phyloP scores from a whole-genome alignment of 2,113 vertebrate genomes.

The Smithornis capensis region DNA sequence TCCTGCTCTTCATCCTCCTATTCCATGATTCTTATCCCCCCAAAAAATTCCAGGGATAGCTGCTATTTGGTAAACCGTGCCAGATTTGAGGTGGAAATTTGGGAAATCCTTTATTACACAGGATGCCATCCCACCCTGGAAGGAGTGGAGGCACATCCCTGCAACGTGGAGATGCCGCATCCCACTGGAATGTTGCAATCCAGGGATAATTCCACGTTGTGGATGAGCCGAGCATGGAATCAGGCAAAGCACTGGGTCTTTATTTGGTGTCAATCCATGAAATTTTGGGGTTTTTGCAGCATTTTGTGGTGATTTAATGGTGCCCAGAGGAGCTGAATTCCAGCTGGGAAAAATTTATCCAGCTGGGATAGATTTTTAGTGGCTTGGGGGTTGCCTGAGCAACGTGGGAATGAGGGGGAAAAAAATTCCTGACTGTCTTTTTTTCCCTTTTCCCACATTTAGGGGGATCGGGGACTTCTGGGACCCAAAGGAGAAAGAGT shows the following conservation, averaged over 20 bases:
- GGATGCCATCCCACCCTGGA: neutral
- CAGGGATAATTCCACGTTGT: neutral
- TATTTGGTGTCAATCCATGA: neutral
- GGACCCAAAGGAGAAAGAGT: conserved; percentile 86
- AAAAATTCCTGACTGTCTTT: neutral
- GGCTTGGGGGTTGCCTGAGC: neutral
- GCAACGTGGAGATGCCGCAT: neutral
- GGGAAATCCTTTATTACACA: neutral
- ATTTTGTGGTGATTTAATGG: neutral
- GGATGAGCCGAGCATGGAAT: neutral
- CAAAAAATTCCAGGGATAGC: neutral
- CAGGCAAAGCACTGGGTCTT: neutral
- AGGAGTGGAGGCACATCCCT: too few relatives aligned
- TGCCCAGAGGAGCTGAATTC: neutral
- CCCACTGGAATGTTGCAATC: fast-evolving
- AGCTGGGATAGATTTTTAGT: neutral
- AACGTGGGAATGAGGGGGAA: neutral
- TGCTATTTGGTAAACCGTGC: neutral
- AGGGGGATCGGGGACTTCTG: conserved; percentile 81
- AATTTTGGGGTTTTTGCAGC: neutral
- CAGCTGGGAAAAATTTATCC: neutral
- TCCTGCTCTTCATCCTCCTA: neutral
- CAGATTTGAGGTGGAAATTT: neutral
- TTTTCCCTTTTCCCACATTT: neutral
- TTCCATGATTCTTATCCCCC: neutral